Percentiles rank a stretch among this genome's conserved stretches.
Evolutionary conservation across 2,113 vertebrate species (phyloP).

Genomic region (Anser brachyrhynchus): DNA sequence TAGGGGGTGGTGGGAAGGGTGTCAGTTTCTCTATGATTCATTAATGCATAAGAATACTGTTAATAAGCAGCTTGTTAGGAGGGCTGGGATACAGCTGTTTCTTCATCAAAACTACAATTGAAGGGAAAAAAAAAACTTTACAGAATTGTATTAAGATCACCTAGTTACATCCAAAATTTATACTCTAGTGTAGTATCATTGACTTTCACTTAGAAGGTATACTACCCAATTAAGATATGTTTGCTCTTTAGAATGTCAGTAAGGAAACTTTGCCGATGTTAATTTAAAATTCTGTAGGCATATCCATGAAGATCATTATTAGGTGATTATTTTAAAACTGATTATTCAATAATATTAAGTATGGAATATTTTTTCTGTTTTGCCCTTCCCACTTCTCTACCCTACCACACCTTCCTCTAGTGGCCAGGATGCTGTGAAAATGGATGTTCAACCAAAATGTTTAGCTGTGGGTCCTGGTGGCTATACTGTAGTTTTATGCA

Average conservation of each 20-base stretch:
- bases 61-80: not conserved
- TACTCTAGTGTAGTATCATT: not conserved
- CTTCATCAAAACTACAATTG: not conserved
- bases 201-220: not conserved
- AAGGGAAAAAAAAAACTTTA: not conserved
- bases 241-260: too few species aligned
- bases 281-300: not conserved
- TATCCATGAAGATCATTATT: not conserved
- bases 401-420: slow-evolving; percentile 46
- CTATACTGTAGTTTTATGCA: slow-evolving; percentile 86
- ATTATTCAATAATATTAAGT: not conserved
- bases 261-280: not conserved
- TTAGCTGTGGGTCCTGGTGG: slow-evolving; percentile 84
- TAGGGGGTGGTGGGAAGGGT: not conserved
- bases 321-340: not conserved
- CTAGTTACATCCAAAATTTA: not conserved
- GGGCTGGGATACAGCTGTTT: not conserved
- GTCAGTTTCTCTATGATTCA: not conserved
- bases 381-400: not conserved
- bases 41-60: not conserved
- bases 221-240: not conserved
- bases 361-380: not conserved
- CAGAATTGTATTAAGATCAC: not conserved
- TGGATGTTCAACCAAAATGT: slow-evolving; percentile 92
- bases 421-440: slow-evolving; percentile 88